phyloP scores from a whole-genome alignment of 2,113 vertebrate species.

The Lipophrys pholis region DNA sequence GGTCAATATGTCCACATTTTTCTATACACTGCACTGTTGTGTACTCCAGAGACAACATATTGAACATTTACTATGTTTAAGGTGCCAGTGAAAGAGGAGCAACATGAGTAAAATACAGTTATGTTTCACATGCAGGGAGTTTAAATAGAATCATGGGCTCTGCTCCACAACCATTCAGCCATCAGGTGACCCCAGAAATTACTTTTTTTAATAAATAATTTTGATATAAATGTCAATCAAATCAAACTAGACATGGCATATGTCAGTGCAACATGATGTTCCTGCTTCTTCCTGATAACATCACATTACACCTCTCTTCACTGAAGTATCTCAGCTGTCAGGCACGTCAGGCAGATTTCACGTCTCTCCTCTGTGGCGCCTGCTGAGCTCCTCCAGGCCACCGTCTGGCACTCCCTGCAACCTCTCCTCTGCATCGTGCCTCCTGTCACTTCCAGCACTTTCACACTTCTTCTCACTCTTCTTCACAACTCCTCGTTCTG shows the following conservation, averaged over 20 bases:
- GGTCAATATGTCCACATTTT: background rate
- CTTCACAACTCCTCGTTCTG: conserved; percentile 31
- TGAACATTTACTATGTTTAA: background rate
- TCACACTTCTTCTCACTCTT: conserved; percentile 49
- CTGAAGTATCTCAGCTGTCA: conserved; percentile 30
- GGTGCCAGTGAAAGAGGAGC: too few relatives aligned
- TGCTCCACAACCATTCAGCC: too few relatives aligned
- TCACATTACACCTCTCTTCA: conserved; percentile 33
- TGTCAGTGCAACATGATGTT: background rate
- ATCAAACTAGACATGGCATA: background rate
- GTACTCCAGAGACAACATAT: background rate
- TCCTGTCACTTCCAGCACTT: conserved; percentile 37
- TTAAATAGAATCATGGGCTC: too few relatives aligned
- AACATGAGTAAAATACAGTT: background rate
- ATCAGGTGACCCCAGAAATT: too few relatives aligned
- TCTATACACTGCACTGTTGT: background rate
- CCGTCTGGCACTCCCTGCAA: conserved; percentile 51
- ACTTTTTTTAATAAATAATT: too few relatives aligned
- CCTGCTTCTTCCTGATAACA: conserved; percentile 1
- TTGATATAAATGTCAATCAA: background rate
- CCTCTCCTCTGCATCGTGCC: conserved; percentile 29
- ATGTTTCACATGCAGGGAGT: background rate
- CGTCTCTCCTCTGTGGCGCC: conserved; percentile 18
- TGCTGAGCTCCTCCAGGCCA: conserved; percentile 27
- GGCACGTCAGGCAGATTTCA: conserved; percentile 24